A percentile compares a stretch with the other conserved stretches of the same genome.
Evolutionary conservation across 1,140 invertebrate species (phyloP).

Genomic region (Drosophila tropicalis): DNA sequence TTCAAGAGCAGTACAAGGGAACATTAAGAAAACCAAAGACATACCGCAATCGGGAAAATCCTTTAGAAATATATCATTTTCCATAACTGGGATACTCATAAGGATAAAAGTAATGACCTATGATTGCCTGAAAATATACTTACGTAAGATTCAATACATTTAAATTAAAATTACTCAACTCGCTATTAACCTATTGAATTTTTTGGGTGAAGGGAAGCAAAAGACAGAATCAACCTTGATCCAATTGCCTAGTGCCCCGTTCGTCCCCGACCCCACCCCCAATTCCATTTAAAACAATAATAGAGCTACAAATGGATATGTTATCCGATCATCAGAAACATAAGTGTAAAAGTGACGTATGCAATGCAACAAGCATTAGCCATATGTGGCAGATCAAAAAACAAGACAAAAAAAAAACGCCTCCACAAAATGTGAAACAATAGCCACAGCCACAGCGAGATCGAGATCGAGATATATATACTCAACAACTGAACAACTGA

Average conservation of each 20-base stretch:
- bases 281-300: background rate
- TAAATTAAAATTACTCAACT: background rate
- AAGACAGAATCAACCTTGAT: background rate
- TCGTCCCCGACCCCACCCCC: too few relatives aligned
- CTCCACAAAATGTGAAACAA: constrained; percentile 22
- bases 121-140: too few relatives aligned
- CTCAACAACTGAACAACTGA: constrained; percentile 29
- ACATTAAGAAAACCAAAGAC: background rate
- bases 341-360: constrained; percentile 28
- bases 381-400: constrained; percentile 72
- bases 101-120: too few relatives aligned
- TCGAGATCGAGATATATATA: background rate
- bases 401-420: constrained; percentile 54
- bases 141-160: too few relatives aligned
- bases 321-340: constrained; percentile 3
- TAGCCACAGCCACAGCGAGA: background rate
- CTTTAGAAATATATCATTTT: too few relatives aligned
- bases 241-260: background rate
- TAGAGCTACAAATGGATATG: background rate
- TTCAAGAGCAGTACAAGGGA: background rate
- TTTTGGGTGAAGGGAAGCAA: too few relatives aligned
- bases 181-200: background rate
- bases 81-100: too few relatives aligned
- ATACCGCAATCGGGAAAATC: background rate
- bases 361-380: constrained; percentile 53